These are phyloP conservation scores for Struthio camelus DNA, from an alignment of 2,113 vertebrate genomes.

Conservation along the genomic window DNA sequence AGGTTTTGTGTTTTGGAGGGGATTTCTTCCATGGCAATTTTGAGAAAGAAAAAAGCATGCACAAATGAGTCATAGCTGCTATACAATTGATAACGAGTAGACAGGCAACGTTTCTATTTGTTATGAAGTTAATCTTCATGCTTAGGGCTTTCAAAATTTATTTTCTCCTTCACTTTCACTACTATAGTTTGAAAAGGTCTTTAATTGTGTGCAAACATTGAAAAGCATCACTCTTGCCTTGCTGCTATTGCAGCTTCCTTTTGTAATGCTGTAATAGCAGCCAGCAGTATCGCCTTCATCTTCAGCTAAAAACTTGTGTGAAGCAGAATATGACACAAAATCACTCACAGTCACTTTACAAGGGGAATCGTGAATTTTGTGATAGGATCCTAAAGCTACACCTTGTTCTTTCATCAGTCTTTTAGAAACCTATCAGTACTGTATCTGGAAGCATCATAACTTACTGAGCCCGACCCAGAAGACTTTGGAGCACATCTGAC, in stretches of 20 bases:
- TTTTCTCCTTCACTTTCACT: neutral
- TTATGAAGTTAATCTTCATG: constrained; percentile 29
- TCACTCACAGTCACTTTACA: neutral
- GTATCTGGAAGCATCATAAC: constrained; percentile 1
- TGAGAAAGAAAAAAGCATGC: constrained; percentile 26
- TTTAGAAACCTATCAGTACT: constrained; percentile 30
- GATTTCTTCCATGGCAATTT: constrained; percentile 49
- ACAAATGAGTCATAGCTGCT: constrained; percentile 37
- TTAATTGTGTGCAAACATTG: constrained; percentile 27
- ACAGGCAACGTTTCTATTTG: constrained; percentile 12
- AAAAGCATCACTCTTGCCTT: neutral
- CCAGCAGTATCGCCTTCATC: neutral
- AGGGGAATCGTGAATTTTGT: neutral
- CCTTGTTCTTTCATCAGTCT: constrained; percentile 46
- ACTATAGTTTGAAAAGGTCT: constrained; percentile 1
- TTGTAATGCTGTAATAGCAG: neutral
- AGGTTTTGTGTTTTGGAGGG: constrained; percentile 51
- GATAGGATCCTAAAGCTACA: neutral
- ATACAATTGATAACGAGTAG: constrained; percentile 44
- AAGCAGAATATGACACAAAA: neutral
- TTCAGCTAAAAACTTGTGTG: neutral
- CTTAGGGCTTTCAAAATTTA: constrained; percentile 12
- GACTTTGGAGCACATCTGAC: constrained; percentile 36
- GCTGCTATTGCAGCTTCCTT: neutral
- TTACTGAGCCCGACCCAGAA: constrained; percentile 20